These are phyloP conservation scores for Phrynosoma blainvillii DNA, from an alignment of 2,113 vertebrate species.

Conservation along the genomic window DNA sequence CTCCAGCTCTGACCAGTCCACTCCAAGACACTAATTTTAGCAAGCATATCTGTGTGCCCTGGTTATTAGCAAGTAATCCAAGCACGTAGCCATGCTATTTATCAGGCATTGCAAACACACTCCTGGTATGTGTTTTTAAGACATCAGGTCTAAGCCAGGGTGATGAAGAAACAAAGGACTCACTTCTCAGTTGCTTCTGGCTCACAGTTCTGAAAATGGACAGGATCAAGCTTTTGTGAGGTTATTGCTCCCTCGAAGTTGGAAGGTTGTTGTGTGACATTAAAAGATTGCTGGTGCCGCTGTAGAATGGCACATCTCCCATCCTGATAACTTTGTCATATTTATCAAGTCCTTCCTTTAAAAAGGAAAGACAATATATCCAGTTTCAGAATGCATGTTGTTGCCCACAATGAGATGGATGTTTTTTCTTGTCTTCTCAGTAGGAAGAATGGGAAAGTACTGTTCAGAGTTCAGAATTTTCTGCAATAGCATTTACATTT, in stretches of 20 bases:
- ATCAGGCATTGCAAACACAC: neutral
- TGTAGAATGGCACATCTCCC: neutral
- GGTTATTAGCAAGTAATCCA: neutral
- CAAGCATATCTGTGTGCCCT: constrained; percentile 1
- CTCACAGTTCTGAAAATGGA: neutral
- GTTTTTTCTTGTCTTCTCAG: neutral
- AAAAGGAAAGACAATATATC: neutral
- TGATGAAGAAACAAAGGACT: neutral
- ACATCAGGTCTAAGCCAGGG: neutral
- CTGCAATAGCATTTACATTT: no score
- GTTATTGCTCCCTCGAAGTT: neutral
- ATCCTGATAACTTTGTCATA: neutral
- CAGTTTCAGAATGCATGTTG: constrained; percentile 1
- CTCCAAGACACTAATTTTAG: constrained; percentile 17
- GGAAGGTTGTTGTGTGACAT: neutral
- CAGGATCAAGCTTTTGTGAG: neutral
- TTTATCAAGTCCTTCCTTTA: neutral
- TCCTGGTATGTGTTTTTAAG: neutral
- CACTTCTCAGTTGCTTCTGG: neutral
- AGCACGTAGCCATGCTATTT: neutral
- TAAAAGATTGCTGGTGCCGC: neutral
- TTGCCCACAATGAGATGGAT: neutral
- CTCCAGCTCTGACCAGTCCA: neutral
- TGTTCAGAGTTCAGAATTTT: neutral
- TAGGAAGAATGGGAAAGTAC: neutral